Conservation (phyloP, 1,140 invertebrate species). For the Protaetia brevitarsis region DNA sequence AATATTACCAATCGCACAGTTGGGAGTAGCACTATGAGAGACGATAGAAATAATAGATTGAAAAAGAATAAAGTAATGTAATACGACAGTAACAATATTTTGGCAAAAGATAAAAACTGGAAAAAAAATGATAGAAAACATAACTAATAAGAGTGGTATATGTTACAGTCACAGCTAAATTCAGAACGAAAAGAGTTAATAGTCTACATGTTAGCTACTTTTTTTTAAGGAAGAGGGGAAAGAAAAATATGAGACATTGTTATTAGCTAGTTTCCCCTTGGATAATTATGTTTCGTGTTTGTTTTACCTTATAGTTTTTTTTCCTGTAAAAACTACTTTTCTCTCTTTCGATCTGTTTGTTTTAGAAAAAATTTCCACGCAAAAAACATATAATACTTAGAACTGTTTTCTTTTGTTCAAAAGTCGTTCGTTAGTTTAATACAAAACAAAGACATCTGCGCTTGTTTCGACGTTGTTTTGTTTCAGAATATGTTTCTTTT, state of each 20-base stretch:
- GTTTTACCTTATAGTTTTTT: too few relatives aligned
- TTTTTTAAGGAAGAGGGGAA: neutral
- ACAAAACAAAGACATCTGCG: neutral
- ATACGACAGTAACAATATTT: neutral
- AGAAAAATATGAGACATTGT: too few relatives aligned
- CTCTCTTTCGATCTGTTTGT: too few relatives aligned
- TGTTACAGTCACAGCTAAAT: constrained; percentile 10
- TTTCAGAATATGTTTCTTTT: neutral
- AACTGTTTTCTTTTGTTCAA: too few relatives aligned
- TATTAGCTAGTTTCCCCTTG: too few relatives aligned
- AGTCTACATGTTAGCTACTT: neutral
- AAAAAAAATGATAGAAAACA: constrained; percentile 11
- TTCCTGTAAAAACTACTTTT: too few relatives aligned
- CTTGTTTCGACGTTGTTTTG: neutral
- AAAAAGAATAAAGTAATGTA: neutral
- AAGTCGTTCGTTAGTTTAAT: too few relatives aligned
- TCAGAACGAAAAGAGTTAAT: neutral
- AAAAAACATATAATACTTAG: too few relatives aligned
- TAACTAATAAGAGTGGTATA: constrained; percentile 3
- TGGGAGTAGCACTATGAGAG: too few relatives aligned
- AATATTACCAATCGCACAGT: constrained; percentile 12
- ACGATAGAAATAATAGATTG: neutral
- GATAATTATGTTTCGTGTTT: too few relatives aligned
- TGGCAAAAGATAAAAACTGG: neutral
- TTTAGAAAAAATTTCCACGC: too few relatives aligned